phyloP scores from a whole-genome alignment of 1,140 invertebrate species.

The Caenorhabditis remanei region DNA sequence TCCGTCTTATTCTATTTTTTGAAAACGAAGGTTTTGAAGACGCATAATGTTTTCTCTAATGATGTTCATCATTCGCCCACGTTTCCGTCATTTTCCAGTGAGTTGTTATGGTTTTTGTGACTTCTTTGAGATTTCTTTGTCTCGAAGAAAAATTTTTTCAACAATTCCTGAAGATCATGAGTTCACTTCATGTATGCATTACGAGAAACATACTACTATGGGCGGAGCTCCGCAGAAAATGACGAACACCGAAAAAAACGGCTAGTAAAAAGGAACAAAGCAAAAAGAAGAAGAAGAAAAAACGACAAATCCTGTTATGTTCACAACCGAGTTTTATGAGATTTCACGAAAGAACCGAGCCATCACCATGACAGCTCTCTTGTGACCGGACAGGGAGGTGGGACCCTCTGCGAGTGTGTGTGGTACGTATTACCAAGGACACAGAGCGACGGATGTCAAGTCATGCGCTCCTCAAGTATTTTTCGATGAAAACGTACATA shows the following conservation, averaged over 20 bases:
- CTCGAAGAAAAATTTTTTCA: neutral
- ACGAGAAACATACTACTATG: neutral
- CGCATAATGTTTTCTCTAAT: too few species aligned
- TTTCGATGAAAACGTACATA: too few species aligned
- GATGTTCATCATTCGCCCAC: too few species aligned
- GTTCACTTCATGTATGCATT: constrained; percentile 17
- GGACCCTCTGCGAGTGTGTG: neutral
- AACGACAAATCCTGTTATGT: constrained; percentile 3
- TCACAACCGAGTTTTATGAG: constrained; percentile 12
- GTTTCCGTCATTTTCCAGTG: too few species aligned
- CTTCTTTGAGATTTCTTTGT: neutral
- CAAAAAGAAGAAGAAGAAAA: neutral
- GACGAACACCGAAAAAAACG: neutral
- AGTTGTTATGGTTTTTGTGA: neutral
- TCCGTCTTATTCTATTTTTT: neutral
- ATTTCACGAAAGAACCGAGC: constrained; percentile 2
- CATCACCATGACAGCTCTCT: constrained; percentile 39
- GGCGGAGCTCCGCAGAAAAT: neutral
- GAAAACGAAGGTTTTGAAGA: too few species aligned
- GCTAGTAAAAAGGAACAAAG: neutral
- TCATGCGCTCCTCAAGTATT: neutral
- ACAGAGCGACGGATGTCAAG: neutral
- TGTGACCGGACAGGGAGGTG: neutral
- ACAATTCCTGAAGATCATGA: neutral
- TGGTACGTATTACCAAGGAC: constrained; percentile 41